phyloP scores from a whole-genome alignment of 2,797 vertebrate species.

The Pachyuromys duprasi region DNA sequence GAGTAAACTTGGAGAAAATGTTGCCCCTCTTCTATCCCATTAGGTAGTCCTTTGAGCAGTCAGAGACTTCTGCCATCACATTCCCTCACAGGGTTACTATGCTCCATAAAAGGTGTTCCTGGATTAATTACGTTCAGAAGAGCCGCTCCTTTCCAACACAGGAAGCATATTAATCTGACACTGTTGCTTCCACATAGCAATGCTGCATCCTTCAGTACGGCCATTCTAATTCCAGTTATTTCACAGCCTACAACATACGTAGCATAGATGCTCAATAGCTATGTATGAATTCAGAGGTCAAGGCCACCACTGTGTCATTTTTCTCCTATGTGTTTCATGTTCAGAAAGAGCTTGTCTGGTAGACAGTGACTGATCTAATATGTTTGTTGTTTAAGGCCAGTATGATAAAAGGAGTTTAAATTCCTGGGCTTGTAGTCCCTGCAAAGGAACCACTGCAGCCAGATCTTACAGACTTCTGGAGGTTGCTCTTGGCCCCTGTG shows the following conservation, averaged over 20 bases:
- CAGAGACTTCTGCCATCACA: not conserved
- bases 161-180: not conserved
- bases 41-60: not conserved
- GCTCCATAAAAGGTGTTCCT: conserved; percentile 10
- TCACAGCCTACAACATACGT: not conserved
- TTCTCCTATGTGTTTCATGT: not conserved
- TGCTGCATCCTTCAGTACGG: not conserved
- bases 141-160: conserved; percentile 44
- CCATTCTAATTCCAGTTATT: not conserved
- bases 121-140: conserved; percentile 29
- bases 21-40: not conserved
- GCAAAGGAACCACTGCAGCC: not conserved
- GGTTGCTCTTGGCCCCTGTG: not conserved
- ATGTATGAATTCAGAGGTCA: not conserved
- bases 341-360: conserved; percentile 4
- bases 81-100: conserved; percentile 18
- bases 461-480: not conserved
- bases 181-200: not conserved
- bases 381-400: not conserved
- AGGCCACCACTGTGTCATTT: not conserved
- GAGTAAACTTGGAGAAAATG: not conserved
- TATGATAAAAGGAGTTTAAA: not conserved
- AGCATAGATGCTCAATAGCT: not conserved
- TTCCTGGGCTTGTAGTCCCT: not conserved
- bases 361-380: not conserved